Evolutionary conservation across 1,140 invertebrate species (phyloP).

Genomic region (Drosophila micromelanica): DNA sequence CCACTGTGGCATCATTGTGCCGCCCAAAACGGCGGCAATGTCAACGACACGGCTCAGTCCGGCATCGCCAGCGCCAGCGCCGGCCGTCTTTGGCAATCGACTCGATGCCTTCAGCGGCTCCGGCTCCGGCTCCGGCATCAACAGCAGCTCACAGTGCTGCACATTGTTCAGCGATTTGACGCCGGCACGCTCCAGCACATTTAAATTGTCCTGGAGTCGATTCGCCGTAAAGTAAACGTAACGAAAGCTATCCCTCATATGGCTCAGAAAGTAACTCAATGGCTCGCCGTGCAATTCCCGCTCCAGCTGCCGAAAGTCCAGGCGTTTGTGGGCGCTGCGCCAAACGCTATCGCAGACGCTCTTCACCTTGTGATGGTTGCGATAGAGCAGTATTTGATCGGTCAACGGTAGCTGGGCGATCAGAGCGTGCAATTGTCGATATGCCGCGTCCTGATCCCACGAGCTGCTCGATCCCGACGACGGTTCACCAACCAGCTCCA

Average conservation of each 20-base stretch:
- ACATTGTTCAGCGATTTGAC: slow-evolving; percentile 30
- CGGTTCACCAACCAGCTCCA: background rate
- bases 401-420: slow-evolving; percentile 20
- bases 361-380: slow-evolving; percentile 6
- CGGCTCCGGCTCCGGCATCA: background rate
- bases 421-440: background rate
- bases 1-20: slow-evolving; percentile 37
- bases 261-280: slow-evolving; percentile 27
- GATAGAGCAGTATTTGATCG: slow-evolving; percentile 42
- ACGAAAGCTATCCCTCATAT: slow-evolving; percentile 24
- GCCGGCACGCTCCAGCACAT: slow-evolving; percentile 40
- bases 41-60: background rate
- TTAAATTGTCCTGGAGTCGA: slow-evolving; percentile 44
- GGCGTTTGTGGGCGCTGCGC: slow-evolving; percentile 9
- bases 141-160: slow-evolving; percentile 34
- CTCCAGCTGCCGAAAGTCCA: slow-evolving; percentile 40
- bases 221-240: slow-evolving; percentile 41
- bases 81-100: background rate
- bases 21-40: slow-evolving; percentile 14
- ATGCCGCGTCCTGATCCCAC: background rate
- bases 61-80: slow-evolving; percentile 10
- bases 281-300: slow-evolving; percentile 11
- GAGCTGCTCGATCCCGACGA: background rate
- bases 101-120: background rate
- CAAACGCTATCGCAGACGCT: slow-evolving; percentile 34